Evolutionary conservation across 30 jellyfish, hydroid and myxozoan genomes (phyloP), one percentile per base, ranked within the genome.

Genomic region (Rhopilema esculentum): DNA sequence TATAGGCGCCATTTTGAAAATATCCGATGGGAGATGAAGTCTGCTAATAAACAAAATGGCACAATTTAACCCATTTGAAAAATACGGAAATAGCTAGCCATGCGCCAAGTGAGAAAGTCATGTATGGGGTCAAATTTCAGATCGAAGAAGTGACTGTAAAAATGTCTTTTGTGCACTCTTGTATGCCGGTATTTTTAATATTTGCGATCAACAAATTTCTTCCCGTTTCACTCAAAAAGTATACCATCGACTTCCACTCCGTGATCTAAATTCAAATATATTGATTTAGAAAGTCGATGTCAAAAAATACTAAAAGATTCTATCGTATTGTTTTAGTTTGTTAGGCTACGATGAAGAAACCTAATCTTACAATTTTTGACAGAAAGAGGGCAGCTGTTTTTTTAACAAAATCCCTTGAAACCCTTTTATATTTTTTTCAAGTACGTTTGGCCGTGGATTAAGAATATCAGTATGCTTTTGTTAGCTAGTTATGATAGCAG

Each of bases 71-170:
- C 57, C 57, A 40, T 2, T 26, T 20, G 20, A 32, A 73, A 32
- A 73, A 73, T 49, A 73, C 84, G 84, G 84, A 40, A 73, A 73
- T 73, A 73, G 18, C 12, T 31, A n/a, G 48, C 84, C 84, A 73
- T 73, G 84, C 51, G 84, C 84, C 57, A 40, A 40, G 57, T 40
- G 57, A 40, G 57, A 40, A 40, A 40, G 57, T 40, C 57, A 40
- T 40, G 57, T 40, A 40, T 2, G 57, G 57, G 57, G 57, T 40
- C 57, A 40, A 40, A 40, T 40, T 40, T 40, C 57, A 40, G 12
- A 40, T 40, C 57, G 6, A 2, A 6, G 57, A 2, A 40, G 57
- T 2, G 6, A 12, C 57, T 40, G 9, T 40, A 12, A 40, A 12
- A 2, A 12, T 40, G 57, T 40, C 57, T 12, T 40, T 40, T 40